Percentiles rank a stretch among this genome's conserved stretches.
Conservation (phyloP, 2,113 vertebrate species). For the Bos indicus region DNA sequence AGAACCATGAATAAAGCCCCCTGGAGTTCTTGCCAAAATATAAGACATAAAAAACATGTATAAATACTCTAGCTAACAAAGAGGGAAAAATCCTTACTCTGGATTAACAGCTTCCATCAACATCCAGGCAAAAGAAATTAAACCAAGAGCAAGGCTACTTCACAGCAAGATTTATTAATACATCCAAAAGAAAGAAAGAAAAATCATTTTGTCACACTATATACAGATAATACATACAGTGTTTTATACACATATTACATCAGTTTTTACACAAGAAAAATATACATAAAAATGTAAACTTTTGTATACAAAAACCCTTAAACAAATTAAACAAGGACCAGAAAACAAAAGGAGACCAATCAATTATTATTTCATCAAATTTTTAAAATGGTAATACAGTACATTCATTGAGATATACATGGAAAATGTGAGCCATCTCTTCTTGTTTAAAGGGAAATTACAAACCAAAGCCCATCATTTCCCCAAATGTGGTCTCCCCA, state of each 20-base stretch:
- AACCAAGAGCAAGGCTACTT: conserved; percentile 82
- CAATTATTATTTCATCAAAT: conserved; percentile 92
- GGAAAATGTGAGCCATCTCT: conserved; percentile 88
- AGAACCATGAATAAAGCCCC: not conserved
- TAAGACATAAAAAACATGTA: not conserved
- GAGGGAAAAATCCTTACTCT: not conserved
- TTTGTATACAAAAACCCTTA: conserved; percentile 99
- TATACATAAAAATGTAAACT: conserved; percentile 99
- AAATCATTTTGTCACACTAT: conserved; percentile 99
- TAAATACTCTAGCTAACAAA: not conserved
- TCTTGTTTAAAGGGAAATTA: conserved; percentile 84
- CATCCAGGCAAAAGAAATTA: conserved; percentile 50
- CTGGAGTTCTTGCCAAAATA: not conserved
- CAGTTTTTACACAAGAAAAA: conserved; percentile 99
- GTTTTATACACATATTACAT: conserved; percentile 99
- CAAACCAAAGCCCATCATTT: conserved; percentile 73
- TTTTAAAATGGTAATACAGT: conserved; percentile 97
- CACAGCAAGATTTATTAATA: conserved; percentile 99
- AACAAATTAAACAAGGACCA: conserved; percentile 99
- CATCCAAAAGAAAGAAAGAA: conserved; percentile 99
- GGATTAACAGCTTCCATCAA: conserved; percentile 37
- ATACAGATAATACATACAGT: conserved; percentile 99
- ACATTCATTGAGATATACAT: conserved; percentile 98
- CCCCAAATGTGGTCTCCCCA: conserved; percentile 59
- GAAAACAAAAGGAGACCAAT: conserved; percentile 99